Base-by-base conservation (phyloP, 2,888 invertebrate genomes). In the Hipparchia semele region DNA sequence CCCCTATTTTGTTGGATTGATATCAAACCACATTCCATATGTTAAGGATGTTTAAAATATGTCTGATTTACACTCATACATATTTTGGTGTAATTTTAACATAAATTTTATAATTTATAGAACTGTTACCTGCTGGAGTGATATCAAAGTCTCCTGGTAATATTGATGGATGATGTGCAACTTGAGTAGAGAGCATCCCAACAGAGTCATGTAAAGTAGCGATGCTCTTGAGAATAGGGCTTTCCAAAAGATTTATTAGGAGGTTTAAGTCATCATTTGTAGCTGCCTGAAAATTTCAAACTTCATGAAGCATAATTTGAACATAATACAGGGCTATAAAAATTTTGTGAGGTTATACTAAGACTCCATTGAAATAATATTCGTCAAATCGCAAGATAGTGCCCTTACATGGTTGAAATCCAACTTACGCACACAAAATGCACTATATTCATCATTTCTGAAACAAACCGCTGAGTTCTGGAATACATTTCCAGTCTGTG, bases 141-240 rank as follows among this genome's bases (percentile, higher is more conserved):
- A 99, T 98, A 86, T 99, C 98, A 90, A 99, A 99, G 88, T 99
- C 98, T 68, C 97, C 97, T 61, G 98, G 98, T 76, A 98, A 94
- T 86, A 98, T 98, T 33, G 98, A 98, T 12, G 98, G 98, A 91
- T 98, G 98, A 83, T 98, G 97, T 59, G 96, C 96, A 72, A 98
- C 95, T 90, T 98, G 98, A 49, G 96, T 96, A 78, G 98, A 97
- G 71, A 99, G 93, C 91, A 98, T 97, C 64, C 96, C 96, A 62
- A 99, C 94, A 0, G 99, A 98, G 86, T 99, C 98, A 94, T 99
- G 97, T 75, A 99, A 96, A 71, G 97, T 98, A 23, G 98, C 97
- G 81, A 99, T 97, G 83, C 98, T 98, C 77, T 97, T 95, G 82
- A 99, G 96, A 70, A 99, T 97, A 2, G 99, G 99, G 92, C 98